Evolutionary conservation across 2,113 vertebrate species (phyloP), one percentile per base, ranked within the genome.

Genomic region (Euleptes europaea): DNA sequence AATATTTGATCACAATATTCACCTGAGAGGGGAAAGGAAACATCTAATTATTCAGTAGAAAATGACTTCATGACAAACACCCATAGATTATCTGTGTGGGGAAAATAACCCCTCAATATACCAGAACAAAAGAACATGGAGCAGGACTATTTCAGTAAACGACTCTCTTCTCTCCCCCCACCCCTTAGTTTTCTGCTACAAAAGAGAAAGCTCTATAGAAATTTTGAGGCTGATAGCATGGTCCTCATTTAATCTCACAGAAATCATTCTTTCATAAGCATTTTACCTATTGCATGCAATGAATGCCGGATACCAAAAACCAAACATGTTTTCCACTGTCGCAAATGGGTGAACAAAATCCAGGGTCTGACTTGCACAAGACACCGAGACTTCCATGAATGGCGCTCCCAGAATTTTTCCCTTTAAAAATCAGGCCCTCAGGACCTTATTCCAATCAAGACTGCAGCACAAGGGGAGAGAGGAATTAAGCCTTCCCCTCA

Each of bases 1-100:
- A 97, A 87, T 97, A 97, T 95, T 97, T 98, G 81, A 97, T 92
- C 86, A 96, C 94, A 81, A 96, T 96, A 3, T 94, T 96, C 88
- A 96, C 94, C 97, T 97, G 84, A 17, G 74, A 66, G 47, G 44
- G 2, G 83, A 77, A 88, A 57, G 88, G 19, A 67, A 70, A 69
- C 31, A 78, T 65, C 6, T 40, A 89, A 91, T 84, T 40, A 94
- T 33, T 42, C 88, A 86, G 84, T 86, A 19, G 84, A 49, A 31
- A 19, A 38, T 60, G 33, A 63, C 11, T 31, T 80, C 84, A 72
- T 6, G 67, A 83, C 85, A 83, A 84, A 79, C 38, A 31, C 3
- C 23, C 77, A 40, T 65, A 88, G 71, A 73, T 76, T 83, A 73
- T 90, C 84, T 83, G 57, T 83, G 57, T 40, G 85, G 84, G 60